Conservation (phyloP, 1,140 invertebrate species). For the Triops cancriformis region DNA sequence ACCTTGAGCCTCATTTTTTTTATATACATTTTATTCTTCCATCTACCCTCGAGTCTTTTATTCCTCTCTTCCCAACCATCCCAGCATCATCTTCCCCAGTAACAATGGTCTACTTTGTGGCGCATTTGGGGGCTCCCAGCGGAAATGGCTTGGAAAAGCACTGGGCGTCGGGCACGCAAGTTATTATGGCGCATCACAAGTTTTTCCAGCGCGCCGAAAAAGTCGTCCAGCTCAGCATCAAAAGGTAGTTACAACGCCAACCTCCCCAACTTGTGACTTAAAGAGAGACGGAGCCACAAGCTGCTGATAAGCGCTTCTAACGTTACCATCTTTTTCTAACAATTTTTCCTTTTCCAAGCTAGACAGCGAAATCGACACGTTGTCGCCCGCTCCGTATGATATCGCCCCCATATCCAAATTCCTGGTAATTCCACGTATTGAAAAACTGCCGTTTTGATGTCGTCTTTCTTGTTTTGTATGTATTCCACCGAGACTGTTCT, state of each 20-base stretch:
- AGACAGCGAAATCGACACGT: slow-evolving; percentile 2
- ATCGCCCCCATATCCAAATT: neutral
- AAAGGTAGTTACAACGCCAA: too few relatives aligned
- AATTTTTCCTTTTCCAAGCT: slow-evolving; percentile 6
- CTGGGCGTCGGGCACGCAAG: neutral
- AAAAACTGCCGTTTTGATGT: neutral
- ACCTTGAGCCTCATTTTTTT: neutral
- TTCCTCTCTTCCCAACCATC: neutral
- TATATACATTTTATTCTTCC: neutral
- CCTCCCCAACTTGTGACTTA: too few relatives aligned
- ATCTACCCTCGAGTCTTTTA: too few relatives aligned
- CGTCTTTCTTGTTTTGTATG: neutral
- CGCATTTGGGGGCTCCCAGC: neutral
- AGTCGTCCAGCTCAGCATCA: too few relatives aligned
- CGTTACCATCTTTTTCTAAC: neutral
- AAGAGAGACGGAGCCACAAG: neutral
- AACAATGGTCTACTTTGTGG: slow-evolving; percentile 10
- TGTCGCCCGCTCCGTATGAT: neutral
- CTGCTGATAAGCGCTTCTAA: neutral
- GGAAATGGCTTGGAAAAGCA: neutral
- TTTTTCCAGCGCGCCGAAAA: neutral
- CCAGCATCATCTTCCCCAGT: neutral
- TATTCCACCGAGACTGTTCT: neutral
- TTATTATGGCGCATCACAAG: neutral
- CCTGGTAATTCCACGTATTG: neutral